Conservation (phyloP, 2,113 vertebrate genomes). For the Ictalurus furcatus region DNA sequence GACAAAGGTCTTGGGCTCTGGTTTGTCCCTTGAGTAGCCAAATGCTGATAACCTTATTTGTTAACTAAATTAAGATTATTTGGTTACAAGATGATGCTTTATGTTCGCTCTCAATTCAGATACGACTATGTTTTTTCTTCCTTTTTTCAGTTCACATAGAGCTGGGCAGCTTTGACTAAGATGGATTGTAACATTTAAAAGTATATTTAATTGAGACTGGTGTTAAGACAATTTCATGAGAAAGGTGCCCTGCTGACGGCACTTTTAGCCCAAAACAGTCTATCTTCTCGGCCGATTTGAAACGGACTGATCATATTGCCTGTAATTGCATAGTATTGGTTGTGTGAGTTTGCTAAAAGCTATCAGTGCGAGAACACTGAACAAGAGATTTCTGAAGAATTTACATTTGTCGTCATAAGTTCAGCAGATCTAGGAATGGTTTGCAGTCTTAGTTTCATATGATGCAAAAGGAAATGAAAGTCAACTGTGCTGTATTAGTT, state of each 20-base stretch:
- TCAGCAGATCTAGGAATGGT: not conserved
- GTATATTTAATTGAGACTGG: not conserved
- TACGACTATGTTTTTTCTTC: not conserved
- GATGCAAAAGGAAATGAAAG: not conserved
- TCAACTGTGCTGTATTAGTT: not conserved
- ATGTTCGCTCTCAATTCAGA: not conserved
- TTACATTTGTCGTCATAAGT: not conserved
- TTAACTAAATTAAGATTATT: constrained; percentile 9
- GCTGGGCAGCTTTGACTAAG: not conserved
- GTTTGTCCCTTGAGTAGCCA: not conserved
- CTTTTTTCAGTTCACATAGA: not conserved
- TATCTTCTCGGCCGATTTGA: not conserved
- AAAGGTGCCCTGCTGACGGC: not conserved
- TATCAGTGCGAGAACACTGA: not conserved
- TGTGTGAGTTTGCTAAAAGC: not conserved
- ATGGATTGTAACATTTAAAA: not conserved
- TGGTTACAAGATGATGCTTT: not conserved
- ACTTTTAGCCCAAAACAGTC: too few relatives aligned
- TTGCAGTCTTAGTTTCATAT: not conserved
- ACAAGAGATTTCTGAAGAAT: not conserved
- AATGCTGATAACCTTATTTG: not conserved
- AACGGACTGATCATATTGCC: not conserved
- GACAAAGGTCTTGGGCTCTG: not conserved
- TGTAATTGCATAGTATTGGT: constrained; percentile 6
- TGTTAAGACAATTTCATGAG: not conserved